Percentiles rank a stretch among this genome's conserved stretches.
phyloP scores from a whole-genome alignment of 1,140 invertebrate species.

The Neelides sp. region DNA sequence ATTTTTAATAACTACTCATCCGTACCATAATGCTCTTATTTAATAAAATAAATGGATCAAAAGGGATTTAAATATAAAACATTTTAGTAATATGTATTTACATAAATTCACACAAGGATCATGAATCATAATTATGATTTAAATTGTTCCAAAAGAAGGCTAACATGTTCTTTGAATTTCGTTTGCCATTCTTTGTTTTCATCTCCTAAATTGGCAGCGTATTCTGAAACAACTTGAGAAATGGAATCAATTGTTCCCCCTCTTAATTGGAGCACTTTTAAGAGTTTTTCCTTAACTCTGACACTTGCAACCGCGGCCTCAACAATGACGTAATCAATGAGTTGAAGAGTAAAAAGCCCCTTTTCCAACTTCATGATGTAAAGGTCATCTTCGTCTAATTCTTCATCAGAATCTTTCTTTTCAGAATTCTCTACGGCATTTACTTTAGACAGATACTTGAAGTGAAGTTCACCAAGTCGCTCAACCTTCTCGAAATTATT shows the following conservation, averaged over 20 bases:
- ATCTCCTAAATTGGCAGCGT: slow-evolving; percentile 87
- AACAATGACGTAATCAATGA: slow-evolving; percentile 89
- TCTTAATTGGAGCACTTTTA: slow-evolving; percentile 74
- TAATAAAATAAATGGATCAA: background rate
- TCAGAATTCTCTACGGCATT: slow-evolving; percentile 62
- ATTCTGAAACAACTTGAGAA: slow-evolving; percentile 63
- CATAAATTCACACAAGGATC: background rate
- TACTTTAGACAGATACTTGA: slow-evolving; percentile 93
- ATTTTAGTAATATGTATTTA: background rate
- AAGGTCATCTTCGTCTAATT: slow-evolving; percentile 56
- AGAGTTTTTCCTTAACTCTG: slow-evolving; percentile 72
- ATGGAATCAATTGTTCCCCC: slow-evolving; percentile 89
- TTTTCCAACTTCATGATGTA: slow-evolving; percentile 81
- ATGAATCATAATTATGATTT: slow-evolving; percentile 39
- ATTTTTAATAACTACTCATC: no score
- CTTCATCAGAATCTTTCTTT: slow-evolving; percentile 44
- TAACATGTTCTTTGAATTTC: slow-evolving; percentile 78
- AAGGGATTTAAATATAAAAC: background rate
- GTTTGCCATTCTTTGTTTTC: slow-evolving; percentile 68
- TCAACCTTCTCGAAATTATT: slow-evolving; percentile 99
- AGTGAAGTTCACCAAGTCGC: slow-evolving; percentile 85
- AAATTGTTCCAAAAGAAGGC: slow-evolving; percentile 88
- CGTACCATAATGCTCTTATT: background rate
- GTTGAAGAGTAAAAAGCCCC: slow-evolving; percentile 88
- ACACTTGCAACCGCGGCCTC: slow-evolving; percentile 70